These are phyloP conservation scores for Fulica atra DNA, from an alignment of 2,113 vertebrate species.

Conservation along the genomic window DNA sequence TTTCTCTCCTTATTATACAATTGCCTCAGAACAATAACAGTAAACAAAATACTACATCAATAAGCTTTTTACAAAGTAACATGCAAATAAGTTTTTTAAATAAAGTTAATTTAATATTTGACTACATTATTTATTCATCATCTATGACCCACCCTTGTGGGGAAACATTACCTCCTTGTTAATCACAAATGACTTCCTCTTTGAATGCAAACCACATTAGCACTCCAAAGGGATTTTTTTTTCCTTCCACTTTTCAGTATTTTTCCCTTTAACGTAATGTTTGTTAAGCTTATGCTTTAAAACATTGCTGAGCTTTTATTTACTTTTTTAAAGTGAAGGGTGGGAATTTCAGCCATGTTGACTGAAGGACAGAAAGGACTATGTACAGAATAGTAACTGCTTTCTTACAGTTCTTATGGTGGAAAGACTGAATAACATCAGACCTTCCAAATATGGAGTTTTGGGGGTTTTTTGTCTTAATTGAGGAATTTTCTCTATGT, in stretches of 20 bases:
- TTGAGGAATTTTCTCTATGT: background rate
- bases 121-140: constrained; percentile 67
- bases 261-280: background rate
- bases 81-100: constrained; percentile 58
- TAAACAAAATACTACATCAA: constrained; percentile 57
- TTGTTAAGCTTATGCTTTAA: background rate
- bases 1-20: constrained; percentile 20
- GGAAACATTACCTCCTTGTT: constrained; percentile 55
- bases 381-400: background rate
- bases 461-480: background rate
- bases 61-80: constrained; percentile 38
- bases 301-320: background rate
- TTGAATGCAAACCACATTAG: constrained; percentile 43
- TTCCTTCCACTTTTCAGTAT: background rate
- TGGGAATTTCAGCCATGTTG: background rate
- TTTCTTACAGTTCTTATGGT: background rate
- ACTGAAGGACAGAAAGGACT: background rate
- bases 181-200: constrained; percentile 42
- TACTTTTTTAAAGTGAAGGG: background rate
- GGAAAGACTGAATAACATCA: fast-evolving
- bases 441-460: fast-evolving
- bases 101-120: constrained; percentile 66
- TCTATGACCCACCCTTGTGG: constrained; percentile 41
- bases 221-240: constrained; percentile 47
- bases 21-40: constrained; percentile 36